Base-by-base conservation (phyloP, 2,797 vertebrate species). In the Eidolon dupreanum region DNA sequence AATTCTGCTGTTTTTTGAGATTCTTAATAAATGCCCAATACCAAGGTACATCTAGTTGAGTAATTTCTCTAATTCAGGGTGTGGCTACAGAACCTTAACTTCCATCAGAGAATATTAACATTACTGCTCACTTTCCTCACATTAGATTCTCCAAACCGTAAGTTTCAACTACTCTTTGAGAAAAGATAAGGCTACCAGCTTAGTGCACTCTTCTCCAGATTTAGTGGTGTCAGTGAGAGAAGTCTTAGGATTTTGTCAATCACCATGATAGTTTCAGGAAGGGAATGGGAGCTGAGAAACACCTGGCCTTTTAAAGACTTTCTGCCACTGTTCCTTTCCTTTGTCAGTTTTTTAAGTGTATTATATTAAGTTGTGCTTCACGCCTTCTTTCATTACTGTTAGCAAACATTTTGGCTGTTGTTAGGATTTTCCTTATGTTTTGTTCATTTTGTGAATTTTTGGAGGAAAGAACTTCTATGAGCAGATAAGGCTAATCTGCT, bases 121-220 rank as follows among this genome's bases (percentile, higher is more conserved):
- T 49, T 66, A 49, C 5, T 38, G 43, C 10, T 53, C 46, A 36
- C 8, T 82, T 86, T 75, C 4, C 13, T 33, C 5, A 28, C 36
- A 61, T 46, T 38, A 66, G 55, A n/a, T 57, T 68, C 41, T 74
- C 66, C 49, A 24, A 55, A 55, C 0, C 41, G 36, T 53, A 85
- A 91, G 38, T 70, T 93, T 88, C 53, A 79, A 74, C 57, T 77
- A 83, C 7, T 66, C 33, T 93, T 81, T 84, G 79, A 75, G 85
- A 87, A 92, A 75, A 61, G 36, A 43, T 36, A 95, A 66, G 17
- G 9, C 66, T 31, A 55, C 16, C 36, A 84, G 49, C 8, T 94
- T 55, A 49, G 19, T 26, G 10, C 33, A 13, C 17, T 87, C 41
- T 71, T 77, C 31, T 65, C 16, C 11, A 63, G 33, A 53, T 65